Percentiles rank a stretch among this genome's conserved stretches.
Conservation (phyloP, 2,113 vertebrate species). For the Cavia aperea region DNA sequence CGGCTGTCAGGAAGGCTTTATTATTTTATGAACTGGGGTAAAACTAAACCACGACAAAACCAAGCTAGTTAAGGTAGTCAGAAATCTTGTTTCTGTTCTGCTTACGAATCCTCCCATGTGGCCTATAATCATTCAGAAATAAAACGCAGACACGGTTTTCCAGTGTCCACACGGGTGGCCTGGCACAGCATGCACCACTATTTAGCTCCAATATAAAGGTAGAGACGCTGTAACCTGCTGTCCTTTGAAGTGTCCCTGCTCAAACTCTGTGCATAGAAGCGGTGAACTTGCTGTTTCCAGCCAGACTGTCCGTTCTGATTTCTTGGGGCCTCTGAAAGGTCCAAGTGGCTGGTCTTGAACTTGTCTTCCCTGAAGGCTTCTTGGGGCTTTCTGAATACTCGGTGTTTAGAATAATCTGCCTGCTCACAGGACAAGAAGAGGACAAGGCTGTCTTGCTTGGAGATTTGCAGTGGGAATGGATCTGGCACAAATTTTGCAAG, state of each 20-base stretch:
- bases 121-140: neutral
- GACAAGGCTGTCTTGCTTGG: neutral
- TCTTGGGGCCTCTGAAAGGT: neutral
- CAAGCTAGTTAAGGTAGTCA: neutral
- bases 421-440: neutral
- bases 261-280: neutral
- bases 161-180: neutral
- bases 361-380: neutral
- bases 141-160: neutral
- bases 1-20: constrained; percentile 5
- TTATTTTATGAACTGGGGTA: neutral
- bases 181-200: neutral
- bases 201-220: neutral
- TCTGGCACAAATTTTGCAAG: neutral
- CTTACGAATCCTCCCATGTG: neutral
- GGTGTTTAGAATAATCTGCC: neutral
- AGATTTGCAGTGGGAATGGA: neutral
- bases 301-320: neutral
- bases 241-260: neutral
- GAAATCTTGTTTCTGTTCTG: neutral
- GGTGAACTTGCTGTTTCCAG: neutral
- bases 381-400: neutral
- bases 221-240: neutral
- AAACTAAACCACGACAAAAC: neutral
- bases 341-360: neutral